phyloP scores from a whole-genome alignment of 2,888 invertebrate genomes.

The Alloscopus bannaensis region DNA sequence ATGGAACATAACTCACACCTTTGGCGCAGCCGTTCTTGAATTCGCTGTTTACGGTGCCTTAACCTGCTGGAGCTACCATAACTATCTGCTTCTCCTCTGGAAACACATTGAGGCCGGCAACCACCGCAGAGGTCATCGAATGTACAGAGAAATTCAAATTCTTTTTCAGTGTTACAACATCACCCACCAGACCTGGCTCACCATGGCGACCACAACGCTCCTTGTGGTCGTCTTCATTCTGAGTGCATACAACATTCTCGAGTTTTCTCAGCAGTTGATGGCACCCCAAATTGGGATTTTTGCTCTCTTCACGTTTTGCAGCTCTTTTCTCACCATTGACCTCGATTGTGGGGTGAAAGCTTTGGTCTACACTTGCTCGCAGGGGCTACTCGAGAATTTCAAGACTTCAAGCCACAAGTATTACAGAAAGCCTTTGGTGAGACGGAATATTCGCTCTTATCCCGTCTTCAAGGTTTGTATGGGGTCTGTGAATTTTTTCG shows the following conservation, averaged over 20 bases:
- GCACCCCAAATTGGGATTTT: no score
- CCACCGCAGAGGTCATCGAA: neutral
- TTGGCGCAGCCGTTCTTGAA: neutral
- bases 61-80: neutral
- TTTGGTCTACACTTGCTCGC: neutral
- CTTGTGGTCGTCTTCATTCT: neutral
- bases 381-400: neutral
- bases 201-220: neutral
- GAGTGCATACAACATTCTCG: neutral
- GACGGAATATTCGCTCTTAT: neutral
- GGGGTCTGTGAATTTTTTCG: neutral
- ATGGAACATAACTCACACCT: neutral
- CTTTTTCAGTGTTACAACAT: neutral
- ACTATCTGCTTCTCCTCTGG: neutral
- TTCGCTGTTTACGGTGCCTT: neutral
- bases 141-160: conserved; percentile 1
- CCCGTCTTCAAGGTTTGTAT: neutral
- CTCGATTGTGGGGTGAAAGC: neutral
- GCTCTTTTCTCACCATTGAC: no score
- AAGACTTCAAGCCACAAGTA: neutral
- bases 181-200: neutral
- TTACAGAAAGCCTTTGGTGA: neutral
- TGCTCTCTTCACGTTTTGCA: no score
- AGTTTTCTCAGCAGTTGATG: neutral
- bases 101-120: neutral